Percentiles rank a stretch among this genome's conserved stretches.
These are phyloP conservation scores for Aphidius colemani DNA, from an alignment of 2,888 invertebrate species.

Conservation along the genomic window DNA sequence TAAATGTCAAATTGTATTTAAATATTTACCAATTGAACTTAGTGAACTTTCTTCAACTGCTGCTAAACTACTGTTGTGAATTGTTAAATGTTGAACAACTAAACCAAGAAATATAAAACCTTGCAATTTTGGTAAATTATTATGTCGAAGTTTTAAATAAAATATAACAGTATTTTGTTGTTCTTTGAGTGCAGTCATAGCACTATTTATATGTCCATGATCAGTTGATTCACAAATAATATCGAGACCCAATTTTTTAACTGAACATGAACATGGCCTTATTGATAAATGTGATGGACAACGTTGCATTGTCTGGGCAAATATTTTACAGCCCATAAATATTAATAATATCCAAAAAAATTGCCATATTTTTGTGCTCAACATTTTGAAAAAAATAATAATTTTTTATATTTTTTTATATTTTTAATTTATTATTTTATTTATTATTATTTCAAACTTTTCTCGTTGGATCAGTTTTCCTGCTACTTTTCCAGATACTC, in stretches of 20 bases:
- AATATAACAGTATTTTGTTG: slow-evolving; percentile 79
- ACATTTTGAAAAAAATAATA: neutral
- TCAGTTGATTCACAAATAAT: slow-evolving; percentile 88
- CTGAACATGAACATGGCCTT: slow-evolving; percentile 80
- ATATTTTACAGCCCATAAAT: slow-evolving; percentile 26
- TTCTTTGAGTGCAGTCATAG: slow-evolving; percentile 82
- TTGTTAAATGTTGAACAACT: slow-evolving; percentile 85
- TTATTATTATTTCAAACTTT: slow-evolving; percentile 47
- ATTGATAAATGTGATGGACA: slow-evolving; percentile 78
- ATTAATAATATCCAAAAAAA: slow-evolving; percentile 36
- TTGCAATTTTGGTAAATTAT: slow-evolving; percentile 81
- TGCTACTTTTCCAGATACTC: slow-evolving; percentile 27
- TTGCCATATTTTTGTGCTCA: slow-evolving; percentile 32
- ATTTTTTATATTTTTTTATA: slow-evolving; percentile 22
- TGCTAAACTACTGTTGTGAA: slow-evolving; percentile 86
- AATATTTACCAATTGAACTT: slow-evolving; percentile 77
- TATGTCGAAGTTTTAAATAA: slow-evolving; percentile 86
- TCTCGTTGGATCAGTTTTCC: slow-evolving; percentile 40
- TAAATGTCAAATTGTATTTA: neutral
- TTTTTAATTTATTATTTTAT: slow-evolving; percentile 40
- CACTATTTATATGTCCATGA: slow-evolving; percentile 75
- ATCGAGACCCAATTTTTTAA: slow-evolving; percentile 87
- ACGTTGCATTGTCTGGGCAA: slow-evolving; percentile 65
- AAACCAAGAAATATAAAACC: slow-evolving; percentile 86
- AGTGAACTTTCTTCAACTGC: slow-evolving; percentile 86